Evolutionary conservation across 2,113 vertebrate genomes (phyloP).

Genomic region (Plecotus auritus): DNA sequence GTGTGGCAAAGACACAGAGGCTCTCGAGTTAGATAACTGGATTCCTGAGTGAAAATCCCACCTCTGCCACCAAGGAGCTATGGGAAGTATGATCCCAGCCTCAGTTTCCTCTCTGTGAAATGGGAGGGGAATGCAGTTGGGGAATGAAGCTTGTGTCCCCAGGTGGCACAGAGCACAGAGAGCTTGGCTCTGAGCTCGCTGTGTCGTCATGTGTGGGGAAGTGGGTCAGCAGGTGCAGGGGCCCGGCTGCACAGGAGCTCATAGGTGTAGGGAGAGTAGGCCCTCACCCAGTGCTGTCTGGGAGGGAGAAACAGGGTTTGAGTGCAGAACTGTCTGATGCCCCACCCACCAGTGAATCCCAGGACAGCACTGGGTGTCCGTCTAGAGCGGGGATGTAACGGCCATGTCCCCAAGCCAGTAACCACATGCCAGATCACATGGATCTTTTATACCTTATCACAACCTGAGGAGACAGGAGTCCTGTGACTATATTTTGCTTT

Average conservation of each 20-base stretch:
- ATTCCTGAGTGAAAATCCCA: neutral
- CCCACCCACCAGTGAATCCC: neutral
- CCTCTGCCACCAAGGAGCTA: neutral
- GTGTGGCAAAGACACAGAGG: neutral
- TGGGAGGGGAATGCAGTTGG: neutral
- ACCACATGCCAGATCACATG: neutral
- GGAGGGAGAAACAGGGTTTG: neutral
- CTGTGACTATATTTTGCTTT: neutral
- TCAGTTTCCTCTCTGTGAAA: neutral
- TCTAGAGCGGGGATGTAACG: neutral
- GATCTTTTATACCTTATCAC: neutral
- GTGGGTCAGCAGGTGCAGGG: rapidly evolving
- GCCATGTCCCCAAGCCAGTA: neutral
- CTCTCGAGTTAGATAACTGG: neutral
- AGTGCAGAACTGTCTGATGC: neutral
- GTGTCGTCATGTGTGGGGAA: rapidly evolving
- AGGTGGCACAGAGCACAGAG: neutral
- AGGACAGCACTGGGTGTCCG: neutral
- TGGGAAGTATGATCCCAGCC: rapidly evolving
- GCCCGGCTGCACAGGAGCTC: neutral
- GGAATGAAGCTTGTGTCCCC: neutral
- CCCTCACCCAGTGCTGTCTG: rapidly evolving
- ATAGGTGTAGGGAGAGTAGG: rapidly evolving
- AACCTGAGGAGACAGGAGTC: neutral
- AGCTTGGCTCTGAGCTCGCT: rapidly evolving